These are phyloP conservation scores for Daubentonia madagascariensis DNA, from an alignment of 2,113 vertebrate species.

Conservation along the genomic window DNA sequence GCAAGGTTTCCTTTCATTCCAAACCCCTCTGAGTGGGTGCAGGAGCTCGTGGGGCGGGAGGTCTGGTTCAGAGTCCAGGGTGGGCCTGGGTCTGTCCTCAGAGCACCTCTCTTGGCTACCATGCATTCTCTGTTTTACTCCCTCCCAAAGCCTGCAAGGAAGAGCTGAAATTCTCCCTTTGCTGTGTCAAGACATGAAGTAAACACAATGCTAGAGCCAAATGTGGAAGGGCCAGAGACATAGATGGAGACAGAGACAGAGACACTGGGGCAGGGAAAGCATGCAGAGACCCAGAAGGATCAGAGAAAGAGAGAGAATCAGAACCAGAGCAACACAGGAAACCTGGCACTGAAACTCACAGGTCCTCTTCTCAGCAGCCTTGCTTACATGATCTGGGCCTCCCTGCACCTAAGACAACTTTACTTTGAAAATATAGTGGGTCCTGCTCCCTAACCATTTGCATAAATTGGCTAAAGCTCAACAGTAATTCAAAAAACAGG, in stretches of 20 bases:
- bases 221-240: not conserved
- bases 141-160: not conserved
- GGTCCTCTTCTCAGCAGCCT: not conserved
- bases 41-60: rapidly evolving
- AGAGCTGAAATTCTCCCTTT: not conserved
- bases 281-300: not conserved
- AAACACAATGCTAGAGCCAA: not conserved
- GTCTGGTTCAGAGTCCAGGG: not conserved
- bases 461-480: not conserved
- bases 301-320: not conserved
- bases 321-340: not conserved
- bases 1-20: not conserved
- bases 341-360: rapidly evolving
- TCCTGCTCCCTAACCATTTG: not conserved
- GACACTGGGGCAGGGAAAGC: not conserved
- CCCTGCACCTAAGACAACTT: not conserved
- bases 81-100: not conserved
- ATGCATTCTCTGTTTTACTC: not conserved
- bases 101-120: not conserved
- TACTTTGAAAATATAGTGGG: not conserved
- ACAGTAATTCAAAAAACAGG: not conserved
- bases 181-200: not conserved
- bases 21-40: not conserved
- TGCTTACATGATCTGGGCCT: too few species aligned
- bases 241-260: not conserved